Base-by-base conservation (phyloP, 2,888 invertebrate genomes). In the Apeira syringaria region DNA sequence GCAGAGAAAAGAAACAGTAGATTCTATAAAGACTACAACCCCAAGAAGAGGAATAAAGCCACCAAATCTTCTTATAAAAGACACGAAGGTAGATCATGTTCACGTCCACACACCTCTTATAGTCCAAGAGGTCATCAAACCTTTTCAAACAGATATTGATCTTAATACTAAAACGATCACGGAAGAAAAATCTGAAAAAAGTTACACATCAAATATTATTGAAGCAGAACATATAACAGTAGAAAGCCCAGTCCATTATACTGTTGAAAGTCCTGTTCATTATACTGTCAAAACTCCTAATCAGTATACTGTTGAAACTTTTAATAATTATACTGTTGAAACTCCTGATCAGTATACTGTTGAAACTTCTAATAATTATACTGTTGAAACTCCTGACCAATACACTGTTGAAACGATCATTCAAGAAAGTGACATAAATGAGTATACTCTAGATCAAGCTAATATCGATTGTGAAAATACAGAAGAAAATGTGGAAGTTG, bases 51-150 rank as follows among this genome's bases (percentile, higher is more conserved):
- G 50, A 41, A 42, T 43, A 6, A 64, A 40, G 30, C 28, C 51
- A 24, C 33, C 46, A 8, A 61, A 51, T 47, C 32, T 38, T 13
- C 35, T 41, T 15, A 46, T 52, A 49, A 52, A 52, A 28, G 25
- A 49, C 42, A 53, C 30, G 22, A 26, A 39, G 30, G 49, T 45
- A 30, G 24, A 46, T 30, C 44, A 40, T 8, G 15, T 38, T 4
- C 41, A 42, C 17, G 35, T 59, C 5, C 55, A 63, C 15, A 71
- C 61, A 36, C 80, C 81, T 0, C 67, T 66, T 48, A 75, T 81
- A 24, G 69, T 79, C 0, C 63, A 80, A 13, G 75, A 74, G 57
- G 35, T 77, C 11, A 50, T 74, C 3, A 77, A 80, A 55, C 51
- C 56, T 5, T 53, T 52, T 5, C 28, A 50, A 29, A 5, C 29